Evolutionary conservation across 2,113 vertebrate species (phyloP), one percentile per base, ranked within the genome.

Genomic region (Emydura subglobosa): DNA sequence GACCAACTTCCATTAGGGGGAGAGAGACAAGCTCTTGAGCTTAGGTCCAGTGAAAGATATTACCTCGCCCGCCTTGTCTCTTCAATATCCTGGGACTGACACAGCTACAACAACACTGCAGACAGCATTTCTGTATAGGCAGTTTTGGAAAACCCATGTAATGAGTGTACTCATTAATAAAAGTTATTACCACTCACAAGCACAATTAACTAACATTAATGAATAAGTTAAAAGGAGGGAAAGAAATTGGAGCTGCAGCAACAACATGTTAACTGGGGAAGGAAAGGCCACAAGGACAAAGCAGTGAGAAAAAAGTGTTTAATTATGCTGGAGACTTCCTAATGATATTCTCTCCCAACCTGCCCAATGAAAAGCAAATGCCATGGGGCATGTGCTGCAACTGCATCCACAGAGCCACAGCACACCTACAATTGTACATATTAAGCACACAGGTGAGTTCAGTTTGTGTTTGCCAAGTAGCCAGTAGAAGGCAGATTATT

Each of bases 141-240:
- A 80, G 39, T 92, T 91, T 80, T 50, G 87, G 47, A 96, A 95
- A 89, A 91, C 61, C 34, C 6, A 13, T 7, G 68, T 50, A 51
- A 74, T 59, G 34, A n/a, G 14, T 22, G 93, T 49, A 61, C 92
- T 96, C 92, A 82, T 96, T 92, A 93, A 86, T 68, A 78, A 85
- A 93, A 93, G 29, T 55, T 1, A 5, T 92, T 93, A 90, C 2
- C 0, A 91, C 81, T 96, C 2, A 6, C 53, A 86, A 95, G 81
- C 85, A 89, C 88, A 96, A 93, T 93, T 97, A 96, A 97, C 93
- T 95, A 95, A 91, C 68, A 85, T 83, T 94, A 86, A 85, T 72
- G 90, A 97, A 95, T 96, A 96, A 87, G 94, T 91, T 84, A 89
- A 94, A 93, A 92, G 44, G 42, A 78, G 68, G 29, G 81, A 87